These are phyloP conservation scores for Syngnathus rostellatus DNA, from an alignment of 2,797 vertebrate genomes.

Conservation along the genomic window DNA sequence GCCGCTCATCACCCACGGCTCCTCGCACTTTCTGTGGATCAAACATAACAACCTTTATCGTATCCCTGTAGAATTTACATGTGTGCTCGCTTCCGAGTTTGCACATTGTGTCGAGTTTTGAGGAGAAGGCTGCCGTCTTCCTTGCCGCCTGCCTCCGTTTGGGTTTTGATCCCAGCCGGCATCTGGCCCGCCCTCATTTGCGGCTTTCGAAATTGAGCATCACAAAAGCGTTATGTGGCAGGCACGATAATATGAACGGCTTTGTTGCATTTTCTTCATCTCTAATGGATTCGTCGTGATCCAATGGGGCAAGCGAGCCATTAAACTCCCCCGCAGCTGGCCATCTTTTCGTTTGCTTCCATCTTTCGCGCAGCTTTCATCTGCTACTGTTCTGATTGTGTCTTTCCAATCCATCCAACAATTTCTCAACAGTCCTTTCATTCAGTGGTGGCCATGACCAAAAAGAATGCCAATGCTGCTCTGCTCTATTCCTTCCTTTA, in stretches of 20 bases:
- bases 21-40: constrained; percentile 74
- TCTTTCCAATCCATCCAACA: background rate
- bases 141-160: background rate
- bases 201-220: constrained; percentile 24
- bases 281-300: constrained; percentile 32
- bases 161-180: constrained; percentile 9
- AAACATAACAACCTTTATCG: constrained; percentile 77
- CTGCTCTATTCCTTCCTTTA: constrained; percentile 77
- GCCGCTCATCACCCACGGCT: constrained; percentile 64
- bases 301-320: constrained; percentile 35
- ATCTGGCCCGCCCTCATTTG: constrained; percentile 12
- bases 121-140: background rate
- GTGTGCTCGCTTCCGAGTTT: background rate
- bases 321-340: constrained; percentile 32
- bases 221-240: constrained; percentile 17
- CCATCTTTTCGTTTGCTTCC: constrained; percentile 33
- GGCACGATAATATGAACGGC: constrained; percentile 12
- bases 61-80: constrained; percentile 56
- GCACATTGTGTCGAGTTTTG: background rate
- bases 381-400: constrained; percentile 7
- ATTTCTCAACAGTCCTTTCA: constrained; percentile 52
- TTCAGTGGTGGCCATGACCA: constrained; percentile 76
- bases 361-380: constrained; percentile 18
- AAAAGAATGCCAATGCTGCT: constrained; percentile 76
- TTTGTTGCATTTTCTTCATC: constrained; percentile 49